Base-by-base conservation (phyloP, 37 sponge, comb jelly and placozoan genomes). In the Cliona cf. orientalis region DNA sequence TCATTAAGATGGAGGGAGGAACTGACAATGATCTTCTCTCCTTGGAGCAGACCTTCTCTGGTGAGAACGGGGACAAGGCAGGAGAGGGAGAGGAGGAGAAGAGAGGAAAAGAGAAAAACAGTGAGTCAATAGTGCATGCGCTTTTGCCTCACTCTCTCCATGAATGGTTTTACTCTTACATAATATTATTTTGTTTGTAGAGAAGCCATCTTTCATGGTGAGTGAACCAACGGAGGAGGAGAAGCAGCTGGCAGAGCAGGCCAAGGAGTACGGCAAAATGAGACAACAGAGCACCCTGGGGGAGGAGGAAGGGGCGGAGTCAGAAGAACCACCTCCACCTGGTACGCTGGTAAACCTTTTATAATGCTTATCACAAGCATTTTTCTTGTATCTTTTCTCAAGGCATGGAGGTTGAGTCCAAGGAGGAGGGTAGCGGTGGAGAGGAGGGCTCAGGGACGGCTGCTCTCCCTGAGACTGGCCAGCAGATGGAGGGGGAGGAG, bases 1-100 rank as follows among this genome's bases (percentile, higher is more conserved):
- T 87, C 11, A 87, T 92, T 23, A 57, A 64, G 49, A 87, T 92
- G 92, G 92, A 93, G 68, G 93, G 95, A 34, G 95, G 95, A 5
- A 79, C 66, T 58, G 83, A 62, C 26, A 66, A 79, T 38, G 95
- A 95, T 67, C 86, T 95, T 40, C 49, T 60, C 1, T 45, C 80
- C 28, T 56, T 95, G 42, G 92, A 91, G 14, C 29, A 53, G 58
- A 46, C 9, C 9, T 25, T 31, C 33, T 7, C 9, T 32, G 25
- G 40, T 39, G 75, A 75, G 45, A 38, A 69, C 0, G 69, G 42
- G 45, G 70, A 28, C 60, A 56, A 80, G 19, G 43, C 29, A 55
- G 26, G 62, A 33, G 45, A 32, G 33, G 28, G 22, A 49, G 84
- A 74, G 49, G 59, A 79, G 29, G 38, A 49, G 55, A 49, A 19